Evolutionary conservation across 2,113 vertebrate genomes (phyloP), one percentile per base, ranked within the genome.

Genomic region (Phasianus colchicus): DNA sequence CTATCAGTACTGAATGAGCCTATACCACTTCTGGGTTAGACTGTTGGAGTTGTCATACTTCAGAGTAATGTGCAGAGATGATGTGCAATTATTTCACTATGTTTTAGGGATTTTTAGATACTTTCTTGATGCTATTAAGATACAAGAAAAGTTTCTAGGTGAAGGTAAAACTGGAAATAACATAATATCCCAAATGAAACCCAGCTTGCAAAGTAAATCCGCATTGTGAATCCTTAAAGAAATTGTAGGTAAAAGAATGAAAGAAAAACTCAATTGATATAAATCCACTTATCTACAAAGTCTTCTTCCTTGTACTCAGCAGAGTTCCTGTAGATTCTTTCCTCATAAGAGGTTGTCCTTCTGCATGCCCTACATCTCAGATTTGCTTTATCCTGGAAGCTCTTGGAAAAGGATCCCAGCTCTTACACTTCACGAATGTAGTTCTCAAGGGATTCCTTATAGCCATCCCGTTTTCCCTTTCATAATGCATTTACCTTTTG

Each of bases 401-500:
- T 42, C 16, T 78, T 77, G 22, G 50, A 81, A 71, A 52, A 84
- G 14, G 29, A 77, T 81, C 21, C 24, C 66, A 45, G n/a, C 30
- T 66, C 29, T 64, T 74, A 64, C 12, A 77, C 18, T 47, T 64
- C 30, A 57, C 0, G 10, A 77, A 74, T 67, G 12, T 48, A 58
- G 45, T 50, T n/a, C 72, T 73, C 58, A 11, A 29, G 54, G 76
- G 58, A 2, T 70, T 95, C 57, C n/a, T 71, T 92, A 90, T 40
- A 50, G 18, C 76, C 15, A 36, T 78, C 27, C 54, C 29, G 32
- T 73, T 86, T 80, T 73, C 36, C 42, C 19, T 30, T 86, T 61
- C 52, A 90, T 64, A 92, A 90, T 55, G 5, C 24, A 25, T 64
- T 78, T 88, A 55, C 34, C n/a, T 90, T 90, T 86, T 84, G 65